Conservation (phyloP, 2,113 vertebrate species). For the Pachypanchax playfairii region DNA sequence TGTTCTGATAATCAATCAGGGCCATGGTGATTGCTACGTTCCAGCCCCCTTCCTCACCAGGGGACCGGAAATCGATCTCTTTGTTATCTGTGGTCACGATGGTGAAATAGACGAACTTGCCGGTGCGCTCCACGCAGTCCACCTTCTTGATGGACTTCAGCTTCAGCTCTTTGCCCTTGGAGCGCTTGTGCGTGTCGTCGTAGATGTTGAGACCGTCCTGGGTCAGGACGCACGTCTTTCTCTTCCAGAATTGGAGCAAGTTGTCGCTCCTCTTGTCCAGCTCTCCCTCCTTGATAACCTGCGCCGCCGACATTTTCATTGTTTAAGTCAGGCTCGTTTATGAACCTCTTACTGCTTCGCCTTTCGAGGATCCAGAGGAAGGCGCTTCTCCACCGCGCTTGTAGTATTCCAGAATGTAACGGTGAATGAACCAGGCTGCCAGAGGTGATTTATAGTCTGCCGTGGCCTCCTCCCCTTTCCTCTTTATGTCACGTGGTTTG, state of each 20-base stretch:
- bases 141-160: constrained; percentile 91
- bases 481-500: constrained; percentile 71
- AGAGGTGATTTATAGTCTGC: constrained; percentile 41
- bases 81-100: constrained; percentile 94
- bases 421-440: constrained; percentile 58
- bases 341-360: background rate
- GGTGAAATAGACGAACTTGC: constrained; percentile 97
- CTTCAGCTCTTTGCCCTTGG: constrained; percentile 88
- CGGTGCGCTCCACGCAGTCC: constrained; percentile 96
- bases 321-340: constrained; percentile 11
- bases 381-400: constrained; percentile 30
- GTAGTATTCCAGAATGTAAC: constrained; percentile 60
- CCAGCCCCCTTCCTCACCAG: constrained; percentile 90
- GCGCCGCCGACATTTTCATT: constrained; percentile 85
- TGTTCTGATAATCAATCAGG: constrained; percentile 96
- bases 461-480: constrained; percentile 53
- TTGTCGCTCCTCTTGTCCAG: constrained; percentile 96
- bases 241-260: constrained; percentile 94
- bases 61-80: constrained; percentile 96
- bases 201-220: constrained; percentile 90
- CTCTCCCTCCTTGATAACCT: constrained; percentile 90
- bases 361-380: constrained; percentile 22
- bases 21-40: constrained; percentile 96
- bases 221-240: constrained; percentile 93
- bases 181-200: constrained; percentile 85